phyloP scores from a whole-genome alignment of 2,113 vertebrate species.

The Piprites chloris region DNA sequence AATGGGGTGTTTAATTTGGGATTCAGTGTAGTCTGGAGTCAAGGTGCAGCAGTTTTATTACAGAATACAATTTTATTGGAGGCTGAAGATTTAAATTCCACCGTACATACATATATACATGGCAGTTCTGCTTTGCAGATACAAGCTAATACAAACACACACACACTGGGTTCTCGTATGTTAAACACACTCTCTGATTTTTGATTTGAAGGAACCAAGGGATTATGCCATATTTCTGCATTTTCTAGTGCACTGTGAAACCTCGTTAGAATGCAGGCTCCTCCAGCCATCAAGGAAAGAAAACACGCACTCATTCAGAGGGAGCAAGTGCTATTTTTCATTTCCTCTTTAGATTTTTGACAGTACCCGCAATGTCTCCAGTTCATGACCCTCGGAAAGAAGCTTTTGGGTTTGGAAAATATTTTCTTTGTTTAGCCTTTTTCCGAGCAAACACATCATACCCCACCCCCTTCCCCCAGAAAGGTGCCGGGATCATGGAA shows the following conservation, averaged over 20 bases:
- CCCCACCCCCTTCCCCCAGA: not conserved
- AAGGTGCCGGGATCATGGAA: not conserved
- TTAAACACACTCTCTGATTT: conserved; percentile 49
- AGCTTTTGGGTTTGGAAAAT: not conserved
- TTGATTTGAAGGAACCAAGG: conserved; percentile 37
- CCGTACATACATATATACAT: conserved; percentile 26
- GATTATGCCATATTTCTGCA: conserved; percentile 35
- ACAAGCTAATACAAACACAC: not conserved
- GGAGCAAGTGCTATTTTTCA: conserved; percentile 31
- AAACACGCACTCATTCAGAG: not conserved
- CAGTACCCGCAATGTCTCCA: not conserved
- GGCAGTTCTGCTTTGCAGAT: conserved; percentile 55
- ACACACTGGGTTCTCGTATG: not conserved
- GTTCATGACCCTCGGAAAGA: conserved; percentile 23
- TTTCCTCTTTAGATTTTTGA: conserved; percentile 1
- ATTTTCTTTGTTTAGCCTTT: conserved; percentile 64
- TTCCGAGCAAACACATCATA: not conserved
- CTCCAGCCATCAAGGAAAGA: conserved; percentile 4
- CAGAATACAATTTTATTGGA: conserved; percentile 71
- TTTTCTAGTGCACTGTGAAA: conserved; percentile 14
- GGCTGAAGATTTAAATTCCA: conserved; percentile 73
- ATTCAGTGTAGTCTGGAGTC: conserved; percentile 70
- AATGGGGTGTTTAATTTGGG: conserved; percentile 76
- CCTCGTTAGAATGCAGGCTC: not conserved
- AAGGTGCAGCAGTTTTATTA: conserved; percentile 74